These are phyloP conservation scores for Strigamia crassipes DNA, from an alignment of 2,888 invertebrate genomes.

Conservation along the genomic window DNA sequence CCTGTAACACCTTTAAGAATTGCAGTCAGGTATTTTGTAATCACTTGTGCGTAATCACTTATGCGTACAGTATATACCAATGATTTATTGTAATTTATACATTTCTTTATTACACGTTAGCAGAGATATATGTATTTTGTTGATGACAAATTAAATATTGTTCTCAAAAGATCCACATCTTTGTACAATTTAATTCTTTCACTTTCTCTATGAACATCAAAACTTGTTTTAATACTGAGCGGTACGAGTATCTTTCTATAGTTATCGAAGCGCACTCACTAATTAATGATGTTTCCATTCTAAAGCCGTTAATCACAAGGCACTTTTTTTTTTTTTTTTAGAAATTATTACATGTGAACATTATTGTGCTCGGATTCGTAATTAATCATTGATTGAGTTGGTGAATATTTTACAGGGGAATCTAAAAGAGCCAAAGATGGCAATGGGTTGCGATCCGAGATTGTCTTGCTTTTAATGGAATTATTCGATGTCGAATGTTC, in stretches of 20 bases:
- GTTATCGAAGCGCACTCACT: not conserved
- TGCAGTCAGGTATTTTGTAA: too few species aligned
- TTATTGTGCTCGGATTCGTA: slow-evolving; percentile 6
- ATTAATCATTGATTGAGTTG: not conserved
- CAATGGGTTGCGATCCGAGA: slow-evolving; percentile 1
- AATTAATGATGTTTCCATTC: not conserved
- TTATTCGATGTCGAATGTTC: not conserved
- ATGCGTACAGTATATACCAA: too few species aligned
- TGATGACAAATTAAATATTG: slow-evolving; percentile 20
- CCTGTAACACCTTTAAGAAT: too few species aligned
- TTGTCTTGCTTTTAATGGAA: slow-evolving; percentile 35
- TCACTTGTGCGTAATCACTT: too few species aligned
- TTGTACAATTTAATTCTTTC: not conserved
- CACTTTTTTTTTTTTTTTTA: too few species aligned
- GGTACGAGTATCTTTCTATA: slow-evolving; percentile 21
- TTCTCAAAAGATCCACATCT: slow-evolving; percentile 4
- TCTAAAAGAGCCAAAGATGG: slow-evolving; percentile 22
- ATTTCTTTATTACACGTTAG: slow-evolving; percentile 34
- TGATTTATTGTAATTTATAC: not conserved
- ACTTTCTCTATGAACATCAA: slow-evolving; percentile 15
- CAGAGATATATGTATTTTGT: slow-evolving; percentile 21
- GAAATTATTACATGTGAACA: not conserved
- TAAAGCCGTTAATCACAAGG: not conserved
- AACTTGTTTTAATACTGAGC: slow-evolving; percentile 26
- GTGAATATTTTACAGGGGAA: not conserved